These are phyloP conservation scores for Xenopus tropicalis DNA, from an alignment of 2,113 vertebrate genomes.

Conservation along the genomic window UCB_Xtro_10.0 CM004446.2:49897501-49898000, in stretches of 20 bases:
- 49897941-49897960: too few species aligned
- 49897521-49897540: too few species aligned
- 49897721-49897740: not conserved
- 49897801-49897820: not conserved
- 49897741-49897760: not conserved
- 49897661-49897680: not conserved
- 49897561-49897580: too few species aligned
- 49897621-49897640: too few species aligned
- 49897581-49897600: too few species aligned
- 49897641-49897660: not conserved
- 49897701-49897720: conserved; percentile 2
- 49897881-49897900: not conserved
- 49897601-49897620: too few species aligned
- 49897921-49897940: not conserved
- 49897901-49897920: not conserved
- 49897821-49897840: not conserved
- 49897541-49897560: too few species aligned
- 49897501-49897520: too few species aligned
- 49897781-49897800: not conserved
- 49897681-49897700: not conserved
- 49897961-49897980: too few species aligned
- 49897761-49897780: not conserved
- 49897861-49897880: not conserved
- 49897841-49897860: not conserved
- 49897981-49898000: too few species aligned